Conservation (phyloP, 2,113 vertebrate species). For the Archocentrus centrarchus region DNA sequence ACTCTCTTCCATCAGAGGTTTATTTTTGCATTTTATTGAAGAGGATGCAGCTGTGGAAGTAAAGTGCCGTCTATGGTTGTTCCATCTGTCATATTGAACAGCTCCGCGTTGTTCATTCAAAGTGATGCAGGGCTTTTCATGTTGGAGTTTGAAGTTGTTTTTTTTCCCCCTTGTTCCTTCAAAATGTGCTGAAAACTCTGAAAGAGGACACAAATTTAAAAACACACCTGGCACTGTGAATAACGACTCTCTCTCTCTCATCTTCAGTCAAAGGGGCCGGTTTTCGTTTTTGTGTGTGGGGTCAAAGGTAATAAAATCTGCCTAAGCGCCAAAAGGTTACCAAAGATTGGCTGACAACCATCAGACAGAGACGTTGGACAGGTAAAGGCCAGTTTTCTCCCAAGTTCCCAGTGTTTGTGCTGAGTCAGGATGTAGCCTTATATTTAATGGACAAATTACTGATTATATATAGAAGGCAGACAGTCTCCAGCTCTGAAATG, state of each 20-base stretch:
- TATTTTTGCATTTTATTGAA: conserved; percentile 16
- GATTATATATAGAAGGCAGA: not conserved
- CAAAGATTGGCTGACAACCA: not conserved
- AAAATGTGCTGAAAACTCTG: not conserved
- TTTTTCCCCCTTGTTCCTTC: not conserved
- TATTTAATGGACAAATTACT: conserved; percentile 8
- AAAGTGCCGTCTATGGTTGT: not conserved
- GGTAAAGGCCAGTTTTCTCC: not conserved
- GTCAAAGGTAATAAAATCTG: not conserved
- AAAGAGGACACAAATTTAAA: not conserved
- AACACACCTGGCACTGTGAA: not conserved
- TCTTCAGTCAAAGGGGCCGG: not conserved
- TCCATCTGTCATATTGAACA: conserved; percentile 16
- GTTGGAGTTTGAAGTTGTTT: conserved; percentile 4
- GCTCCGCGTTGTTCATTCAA: conserved; percentile 23
- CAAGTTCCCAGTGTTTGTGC: not conserved
- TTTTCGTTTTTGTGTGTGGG: no score
- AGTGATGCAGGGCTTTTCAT: conserved; percentile 6
- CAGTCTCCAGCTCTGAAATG: not conserved
- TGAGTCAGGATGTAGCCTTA: not conserved
- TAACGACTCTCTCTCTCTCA: not conserved
- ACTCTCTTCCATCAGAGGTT: not conserved
- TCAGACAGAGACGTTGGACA: not conserved
- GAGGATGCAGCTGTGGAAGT: conserved; percentile 23
- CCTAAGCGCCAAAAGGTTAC: not conserved